Base-by-base conservation (phyloP, 2,113 vertebrate species). In the Eretmochelys imbricata region DNA sequence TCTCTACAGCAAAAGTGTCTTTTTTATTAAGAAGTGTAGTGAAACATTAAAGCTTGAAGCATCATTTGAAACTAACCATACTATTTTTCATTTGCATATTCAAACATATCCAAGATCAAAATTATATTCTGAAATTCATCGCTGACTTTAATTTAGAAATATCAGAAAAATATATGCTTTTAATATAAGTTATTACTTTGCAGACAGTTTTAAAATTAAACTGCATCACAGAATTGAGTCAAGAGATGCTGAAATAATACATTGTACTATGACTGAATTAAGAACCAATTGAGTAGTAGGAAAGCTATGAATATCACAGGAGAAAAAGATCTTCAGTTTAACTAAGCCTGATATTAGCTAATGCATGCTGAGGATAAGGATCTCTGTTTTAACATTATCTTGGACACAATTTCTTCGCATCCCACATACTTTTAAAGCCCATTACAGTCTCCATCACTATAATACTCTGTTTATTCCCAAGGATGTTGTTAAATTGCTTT, bases 131-230 rank as follows among this genome's bases (percentile, higher is more conserved):
- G 79, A 78, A 95, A 91, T 27, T 25, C 22, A 24, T 48, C 91
- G 14, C 80, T 35, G 5, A 12, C 35, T 88, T 20, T 57, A 82
- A 55, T 89, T 85, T 31, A 95, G 54, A 92, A 92, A 82, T 81
- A 90, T 1, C 5, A 55, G 78, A 87, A 87, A 83, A 78, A 84
- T 14, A 6, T 11, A 89, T 49, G 88, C 85, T 76, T 95, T 92
- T 85, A 91, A 78, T 11, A 48, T n/a, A 80, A 93, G 72, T 84
- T 90, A 81, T 55, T 76, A 19, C 69, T 80, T 3, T 2, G 59
- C 31, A 94, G 48, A 82, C 11, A 53, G 76, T 87, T 80, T 85
- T 94, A 87, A 96, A 79, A 94, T 82, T 93, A 80, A 94, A 95
- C 25, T 79, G 80, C 65, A 91, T 46, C 76, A 89, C 27, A 75